Conservation (phyloP, 1,140 invertebrate species). For the Lysiphlebus fabarum region DNA sequence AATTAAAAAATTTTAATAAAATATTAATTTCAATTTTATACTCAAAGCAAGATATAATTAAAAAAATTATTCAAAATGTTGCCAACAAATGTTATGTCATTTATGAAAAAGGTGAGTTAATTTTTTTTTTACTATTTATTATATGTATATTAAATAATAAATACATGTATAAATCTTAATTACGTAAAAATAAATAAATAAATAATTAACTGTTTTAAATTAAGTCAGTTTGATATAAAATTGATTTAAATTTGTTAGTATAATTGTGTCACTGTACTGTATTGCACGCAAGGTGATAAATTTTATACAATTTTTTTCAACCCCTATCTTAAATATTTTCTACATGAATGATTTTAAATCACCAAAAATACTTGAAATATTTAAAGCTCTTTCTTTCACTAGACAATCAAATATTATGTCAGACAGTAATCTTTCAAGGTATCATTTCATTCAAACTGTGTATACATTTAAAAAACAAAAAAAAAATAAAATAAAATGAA, state of each 20-base stretch:
- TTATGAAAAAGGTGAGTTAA: conserved; percentile 75
- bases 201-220: conserved; percentile 20
- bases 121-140: conserved; percentile 22
- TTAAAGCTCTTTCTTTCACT: background rate
- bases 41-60: too few relatives aligned
- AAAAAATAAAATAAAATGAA: too few relatives aligned
- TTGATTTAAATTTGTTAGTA: conserved; percentile 17
- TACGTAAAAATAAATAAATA: too few relatives aligned
- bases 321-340: background rate
- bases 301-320: background rate
- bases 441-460: background rate
- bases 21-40: too few relatives aligned
- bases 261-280: background rate
- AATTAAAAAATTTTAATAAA: too few relatives aligned
- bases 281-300: conserved; percentile 4
- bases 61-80: conserved; percentile 56
- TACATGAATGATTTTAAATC: background rate
- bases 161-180: too few relatives aligned
- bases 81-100: conserved; percentile 76
- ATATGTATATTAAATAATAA: too few relatives aligned
- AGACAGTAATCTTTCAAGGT: background rate
- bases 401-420: background rate
- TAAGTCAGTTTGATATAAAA: conserved; percentile 14
- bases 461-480: too few relatives aligned
- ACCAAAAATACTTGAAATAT: conserved; percentile 7